Evolutionary conservation across 2,797 vertebrate species (phyloP), one percentile per base, ranked within the genome.

Genomic region (Oreonectes daqikongensis): DNA sequence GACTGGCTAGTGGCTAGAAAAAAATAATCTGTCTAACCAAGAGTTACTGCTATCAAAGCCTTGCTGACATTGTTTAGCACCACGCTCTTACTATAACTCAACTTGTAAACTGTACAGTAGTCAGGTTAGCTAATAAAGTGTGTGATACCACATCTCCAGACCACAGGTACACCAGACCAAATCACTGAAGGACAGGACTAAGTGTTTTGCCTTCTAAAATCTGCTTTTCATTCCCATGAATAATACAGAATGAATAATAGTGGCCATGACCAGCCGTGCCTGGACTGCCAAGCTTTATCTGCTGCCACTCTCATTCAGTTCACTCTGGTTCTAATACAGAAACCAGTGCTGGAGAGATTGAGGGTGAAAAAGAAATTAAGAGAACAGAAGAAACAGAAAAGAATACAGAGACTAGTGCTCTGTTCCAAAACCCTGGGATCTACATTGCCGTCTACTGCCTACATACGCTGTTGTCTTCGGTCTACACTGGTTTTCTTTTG

Each of bases 211-310:
- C 50, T 72, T 73, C 17, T 32, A 68, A 50, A 76, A 50, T 78
- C 79, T 64, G 26, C 65, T 40, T 81, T 76, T 60, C 66, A 77
- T 66, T 50, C 52, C 82, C 83, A 86, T 87, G 80, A 92, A 89
- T 86, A 85, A 90, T 83, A 87, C 81, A 89, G 82, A 80, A 71
- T 79, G 69, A 85, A 78, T 82, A 73, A 87, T 75, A 72, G 77
- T 84, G 66, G 40, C 81, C 79, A 86, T 65, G 77, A 82, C 77
- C 70, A 55, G 73, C 80, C 88, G 89, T 92, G 92, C 86, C 80
- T 80, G 46, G 91, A 91, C 87, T 92, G 84, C 86, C 89, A 91
- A 94, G 66, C 80, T 81, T 71, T 42, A 42, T 42, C 40, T 42
- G 40, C 12, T 14, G 40, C 11, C 40, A 42, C 12, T 42, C 40